Base-by-base conservation (phyloP, 2,888 invertebrate genomes). In the Apotomis betuletana region DNA sequence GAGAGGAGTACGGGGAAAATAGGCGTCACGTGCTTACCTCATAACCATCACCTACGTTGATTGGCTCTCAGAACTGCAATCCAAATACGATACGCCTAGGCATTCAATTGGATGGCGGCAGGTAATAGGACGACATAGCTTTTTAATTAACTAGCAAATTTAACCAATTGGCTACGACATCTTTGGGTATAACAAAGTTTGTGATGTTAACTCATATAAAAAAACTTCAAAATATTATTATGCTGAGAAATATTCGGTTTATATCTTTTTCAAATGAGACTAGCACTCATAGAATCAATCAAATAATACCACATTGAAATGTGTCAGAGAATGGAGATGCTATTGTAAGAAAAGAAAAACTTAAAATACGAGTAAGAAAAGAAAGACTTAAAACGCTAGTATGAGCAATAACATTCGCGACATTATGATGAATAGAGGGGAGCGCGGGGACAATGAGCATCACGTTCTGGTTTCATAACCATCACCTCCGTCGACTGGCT, bases 381-480 rank as follows among this genome's bases (percentile, higher is more conserved):
- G n/a, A n/a, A n/a, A n/a, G n/a, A n/a, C n/a, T n/a, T n/a, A n/a
- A n/a, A n/a, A n/a, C n/a, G n/a, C n/a, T 15, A 15, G 1, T 77
- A 75, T 73, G 55, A 78, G 79, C 80, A 79, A 85, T 85, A 83
- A 86, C 85, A 86, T 81, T 78, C 80, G 78, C 83, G 84, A 83
- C 80, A 83, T 78, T 80, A 81, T 88, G 86, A 88, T 83, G 84
- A 86, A 88, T 85, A 83, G 77, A 77, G 77, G 77, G 79, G 75
- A 64, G 77, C 78, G 73, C 76, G 77, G 77, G 80, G 81, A 89
- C 85, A 90, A 89, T 87, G 86, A 82, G 85, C 82, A 87, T 86
- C 89, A 88, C 88, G 87, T 85, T 86, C 83, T 89, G 81, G 83
- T 83, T 87, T 89, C 87, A 88, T 90, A 90, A 88, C 87, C 87